Evolutionary conservation across 2,113 vertebrate species (phyloP), one percentile per base, ranked within the genome.

Genomic region (Coregonus clupeaformis): DNA sequence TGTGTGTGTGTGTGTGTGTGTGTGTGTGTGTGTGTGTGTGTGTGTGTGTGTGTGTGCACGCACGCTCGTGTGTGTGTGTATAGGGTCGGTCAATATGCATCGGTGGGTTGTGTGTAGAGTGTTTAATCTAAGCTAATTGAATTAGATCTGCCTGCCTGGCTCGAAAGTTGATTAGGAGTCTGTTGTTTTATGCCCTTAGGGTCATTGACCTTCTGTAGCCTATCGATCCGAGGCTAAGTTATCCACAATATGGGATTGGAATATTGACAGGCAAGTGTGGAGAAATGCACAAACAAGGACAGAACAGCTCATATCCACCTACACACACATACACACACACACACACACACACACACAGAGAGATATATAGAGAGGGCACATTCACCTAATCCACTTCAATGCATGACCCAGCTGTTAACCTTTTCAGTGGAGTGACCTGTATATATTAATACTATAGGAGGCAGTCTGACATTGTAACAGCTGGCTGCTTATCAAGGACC

Each of bases 111-210:
- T 27, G 27, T 27, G 27, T 27, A 27, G 27, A 27, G 27, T 87
- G 89, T 81, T 73, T 84, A 80, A 86, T 87, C 84, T 72, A 68
- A 90, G 82, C 81, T 79, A 82, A 88, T 57, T 82, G 64, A 84
- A 80, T 81, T 27, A 27, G 27, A 27, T 27, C 27, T 27, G 27
- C 27, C 27, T 27, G 27, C 1, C 27, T 27, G 27, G 27, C 72
- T 82, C 84, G 71, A 83, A 71, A 79, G 80, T 72, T 73, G 85
- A 90, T 87, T 74, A 82, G 86, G 86, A 75, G 68, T 73, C 80
- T 87, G 80, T n/a, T n/a, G n/a, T n/a, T n/a, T n/a, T n/a, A n/a
- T n/a, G n/a, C n/a, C n/a, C n/a, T n/a, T n/a, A n/a, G n/a, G n/a
- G n/a, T 77, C 82, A 71, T 78, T 78, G 76, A 83, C 70, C 82